Conservation (phyloP, 2,113 vertebrate genomes). For the Salvelinus sp. region DNA sequence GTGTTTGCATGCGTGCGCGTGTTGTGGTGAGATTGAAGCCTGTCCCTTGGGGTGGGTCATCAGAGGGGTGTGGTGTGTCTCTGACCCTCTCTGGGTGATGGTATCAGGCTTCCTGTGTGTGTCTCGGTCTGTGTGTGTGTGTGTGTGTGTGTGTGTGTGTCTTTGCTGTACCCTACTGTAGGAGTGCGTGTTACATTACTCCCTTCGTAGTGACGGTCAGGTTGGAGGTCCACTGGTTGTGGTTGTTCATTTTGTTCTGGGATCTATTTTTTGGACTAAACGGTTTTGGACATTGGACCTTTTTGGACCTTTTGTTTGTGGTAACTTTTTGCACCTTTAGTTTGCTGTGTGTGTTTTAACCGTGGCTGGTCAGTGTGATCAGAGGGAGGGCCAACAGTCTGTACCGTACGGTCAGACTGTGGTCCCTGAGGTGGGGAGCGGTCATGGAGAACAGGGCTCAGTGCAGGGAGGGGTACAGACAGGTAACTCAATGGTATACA, state of each 20-base stretch:
- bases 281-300: background rate
- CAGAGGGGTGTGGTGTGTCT: conserved; percentile 66
- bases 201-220: conserved; percentile 11
- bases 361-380: conserved; percentile 64
- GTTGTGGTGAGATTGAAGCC: background rate
- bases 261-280: background rate
- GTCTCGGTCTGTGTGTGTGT: conserved; percentile 27
- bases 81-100: conserved; percentile 46
- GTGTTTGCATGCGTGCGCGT: background rate
- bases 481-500: conserved; percentile 38
- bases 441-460: conserved; percentile 29
- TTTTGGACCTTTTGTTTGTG: background rate
- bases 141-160: conserved; percentile 10
- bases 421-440: conserved; percentile 26
- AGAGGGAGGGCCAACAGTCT: conserved; percentile 27
- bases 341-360: conserved; percentile 32
- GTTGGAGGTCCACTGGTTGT: background rate
- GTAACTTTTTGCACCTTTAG: background rate
- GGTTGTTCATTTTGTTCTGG: background rate
- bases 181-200: conserved; percentile 4
- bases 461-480: conserved; percentile 21
- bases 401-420: conserved; percentile 36
- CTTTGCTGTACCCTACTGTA: conserved; percentile 49
- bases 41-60: conserved; percentile 64
- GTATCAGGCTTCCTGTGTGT: conserved; percentile 50